Evolutionary conservation across 2,888 invertebrate species (phyloP).

Genomic region (Pinctada fucata): DNA sequence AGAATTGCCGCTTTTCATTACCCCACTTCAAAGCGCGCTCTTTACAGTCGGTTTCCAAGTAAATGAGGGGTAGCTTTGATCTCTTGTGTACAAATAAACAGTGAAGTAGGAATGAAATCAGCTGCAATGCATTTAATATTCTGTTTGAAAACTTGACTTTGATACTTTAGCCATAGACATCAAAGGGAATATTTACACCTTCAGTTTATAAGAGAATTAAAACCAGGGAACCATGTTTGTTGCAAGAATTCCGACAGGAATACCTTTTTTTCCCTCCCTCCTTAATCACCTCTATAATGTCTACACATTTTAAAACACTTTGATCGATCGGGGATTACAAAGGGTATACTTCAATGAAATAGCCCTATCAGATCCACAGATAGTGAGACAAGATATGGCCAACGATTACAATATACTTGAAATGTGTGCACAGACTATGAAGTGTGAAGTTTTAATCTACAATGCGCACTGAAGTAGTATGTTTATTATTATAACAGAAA

Average conservation of each 20-base stretch:
- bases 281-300: too few species aligned
- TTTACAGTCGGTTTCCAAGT: neutral
- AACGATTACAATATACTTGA: too few species aligned
- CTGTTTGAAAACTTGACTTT: neutral
- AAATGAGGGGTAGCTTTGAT: neutral
- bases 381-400: too few species aligned
- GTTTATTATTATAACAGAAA: too few species aligned
- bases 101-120: neutral
- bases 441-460: too few species aligned
- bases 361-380: too few species aligned
- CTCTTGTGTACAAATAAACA: neutral
- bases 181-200: neutral
- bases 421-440: too few species aligned
- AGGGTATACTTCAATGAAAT: too few species aligned
- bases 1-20: neutral
- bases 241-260: neutral
- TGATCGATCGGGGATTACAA: too few species aligned
- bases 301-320: too few species aligned
- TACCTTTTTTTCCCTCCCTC: too few species aligned
- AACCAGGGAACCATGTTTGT: neutral
- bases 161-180: neutral
- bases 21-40: neutral
- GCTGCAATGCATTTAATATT: conserved; percentile 1
- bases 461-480: too few species aligned
- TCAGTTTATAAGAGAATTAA: neutral